Conservation (phyloP, 2,888 invertebrate species). For the Scaptomyza reducta region DNA sequence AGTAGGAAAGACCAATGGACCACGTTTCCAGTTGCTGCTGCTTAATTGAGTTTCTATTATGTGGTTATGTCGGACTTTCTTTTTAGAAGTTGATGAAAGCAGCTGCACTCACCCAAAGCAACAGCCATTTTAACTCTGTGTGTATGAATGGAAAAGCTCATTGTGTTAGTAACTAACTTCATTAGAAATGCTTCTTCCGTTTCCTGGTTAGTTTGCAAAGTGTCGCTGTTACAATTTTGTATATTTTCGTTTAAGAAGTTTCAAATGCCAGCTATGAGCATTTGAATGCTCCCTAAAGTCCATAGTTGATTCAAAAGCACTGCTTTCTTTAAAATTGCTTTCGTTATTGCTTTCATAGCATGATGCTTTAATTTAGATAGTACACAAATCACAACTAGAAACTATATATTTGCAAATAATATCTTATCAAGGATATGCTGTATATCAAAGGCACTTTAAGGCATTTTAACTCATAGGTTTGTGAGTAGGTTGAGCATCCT, state of each 20-base stretch:
- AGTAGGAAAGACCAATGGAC: slow-evolving; percentile 56
- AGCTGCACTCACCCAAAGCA: slow-evolving; percentile 24
- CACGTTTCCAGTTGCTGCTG: slow-evolving; percentile 55
- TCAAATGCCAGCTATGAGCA: too few species aligned
- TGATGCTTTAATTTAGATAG: not conserved
- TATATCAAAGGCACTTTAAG: slow-evolving; percentile 2
- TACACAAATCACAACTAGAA: not conserved
- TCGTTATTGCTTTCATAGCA: not conserved
- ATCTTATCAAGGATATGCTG: slow-evolving; percentile 13
- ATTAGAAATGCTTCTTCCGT: slow-evolving; percentile 42
- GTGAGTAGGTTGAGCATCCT: slow-evolving; percentile 52
- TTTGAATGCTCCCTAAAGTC: too few species aligned
- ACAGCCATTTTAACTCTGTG: slow-evolving; percentile 8
- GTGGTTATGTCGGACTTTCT: slow-evolving; percentile 33
- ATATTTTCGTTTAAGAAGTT: not conserved
- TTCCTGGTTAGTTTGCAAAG: slow-evolving; percentile 25
- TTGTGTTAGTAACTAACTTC: slow-evolving; percentile 23
- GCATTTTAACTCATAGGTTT: slow-evolving; percentile 13
- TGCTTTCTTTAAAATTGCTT: too few species aligned
- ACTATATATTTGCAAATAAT: not conserved
- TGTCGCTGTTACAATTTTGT: slow-evolving; percentile 4
- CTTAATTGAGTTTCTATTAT: slow-evolving; percentile 78
- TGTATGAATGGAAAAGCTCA: not conserved
- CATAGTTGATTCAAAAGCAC: too few species aligned
- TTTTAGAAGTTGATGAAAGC: slow-evolving; percentile 30